Evolutionary conservation across 2,113 vertebrate species (phyloP).

Genomic region (Carassius gibelio): DNA sequence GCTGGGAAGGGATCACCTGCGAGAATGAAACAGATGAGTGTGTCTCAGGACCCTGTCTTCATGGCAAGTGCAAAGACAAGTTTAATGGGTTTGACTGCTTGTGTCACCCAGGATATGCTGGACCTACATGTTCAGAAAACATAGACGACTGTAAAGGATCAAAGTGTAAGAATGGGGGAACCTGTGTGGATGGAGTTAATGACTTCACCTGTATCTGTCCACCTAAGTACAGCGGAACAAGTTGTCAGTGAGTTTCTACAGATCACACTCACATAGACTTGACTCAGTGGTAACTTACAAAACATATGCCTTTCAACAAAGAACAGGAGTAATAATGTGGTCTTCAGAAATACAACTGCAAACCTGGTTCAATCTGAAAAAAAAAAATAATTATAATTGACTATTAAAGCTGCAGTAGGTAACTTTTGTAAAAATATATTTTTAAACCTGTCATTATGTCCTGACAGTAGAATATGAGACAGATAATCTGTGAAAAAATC

Average conservation of each 20-base stretch:
- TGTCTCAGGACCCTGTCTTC: conserved; percentile 77
- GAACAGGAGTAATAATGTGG: background rate
- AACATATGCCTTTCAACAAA: background rate
- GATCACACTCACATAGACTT: background rate
- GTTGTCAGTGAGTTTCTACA: conserved; percentile 71
- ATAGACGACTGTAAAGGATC: conserved; percentile 82
- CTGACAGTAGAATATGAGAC: no score
- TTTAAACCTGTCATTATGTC: no score
- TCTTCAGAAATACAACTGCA: background rate
- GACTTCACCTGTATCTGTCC: conserved; percentile 82
- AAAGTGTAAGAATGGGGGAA: conserved; percentile 79
- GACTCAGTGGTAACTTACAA: background rate
- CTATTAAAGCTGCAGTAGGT: no score
- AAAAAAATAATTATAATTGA: no score
- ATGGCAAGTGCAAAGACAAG: conserved; percentile 79
- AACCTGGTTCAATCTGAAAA: background rate
- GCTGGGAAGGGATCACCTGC: conserved; percentile 84
- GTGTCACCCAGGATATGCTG: conserved; percentile 81
- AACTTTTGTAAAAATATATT: no score
- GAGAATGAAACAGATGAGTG: conserved; percentile 83
- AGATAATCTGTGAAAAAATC: no score
- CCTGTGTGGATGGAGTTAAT: conserved; percentile 78
- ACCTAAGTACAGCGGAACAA: conserved; percentile 72
- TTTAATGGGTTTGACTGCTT: conserved; percentile 81
- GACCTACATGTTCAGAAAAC: conserved; percentile 80